Conservation (phyloP, 2,888 invertebrate genomes). For the Polyploca ridens region DNA sequence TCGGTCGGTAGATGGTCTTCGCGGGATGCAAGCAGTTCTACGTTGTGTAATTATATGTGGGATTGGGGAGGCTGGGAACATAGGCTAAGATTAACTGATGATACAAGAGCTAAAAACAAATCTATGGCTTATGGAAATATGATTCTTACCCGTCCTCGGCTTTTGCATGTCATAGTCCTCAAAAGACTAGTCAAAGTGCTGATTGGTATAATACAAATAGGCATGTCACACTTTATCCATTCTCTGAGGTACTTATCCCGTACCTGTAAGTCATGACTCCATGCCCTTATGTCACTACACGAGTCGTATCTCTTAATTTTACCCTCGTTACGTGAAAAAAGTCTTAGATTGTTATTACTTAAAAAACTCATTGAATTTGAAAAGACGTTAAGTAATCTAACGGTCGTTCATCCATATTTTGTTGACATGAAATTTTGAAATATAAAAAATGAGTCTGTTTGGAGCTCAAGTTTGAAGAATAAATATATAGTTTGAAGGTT, state of each 20-base stretch:
- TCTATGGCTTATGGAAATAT: too few relatives aligned
- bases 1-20: too few relatives aligned
- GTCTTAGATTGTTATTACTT: constrained; percentile 38
- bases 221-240: constrained; percentile 76
- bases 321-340: constrained; percentile 78
- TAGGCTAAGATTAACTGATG: too few relatives aligned
- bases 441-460: constrained; percentile 21
- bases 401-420: constrained; percentile 42
- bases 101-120: too few relatives aligned
- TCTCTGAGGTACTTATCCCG: constrained; percentile 67
- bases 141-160: constrained; percentile 54
- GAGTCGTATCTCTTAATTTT: constrained; percentile 82
- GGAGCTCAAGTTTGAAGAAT: neutral
- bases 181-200: constrained; percentile 52
- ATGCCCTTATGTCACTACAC: constrained; percentile 81
- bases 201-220: constrained; percentile 59
- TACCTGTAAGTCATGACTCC: constrained; percentile 74
- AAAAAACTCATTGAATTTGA: constrained; percentile 63
- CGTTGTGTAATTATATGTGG: too few relatives aligned
- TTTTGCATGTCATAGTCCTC: constrained; percentile 60
- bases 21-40: too few relatives aligned
- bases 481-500: too few relatives aligned
- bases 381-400: constrained; percentile 24
- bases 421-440: constrained; percentile 54
- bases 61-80: too few relatives aligned